These are phyloP conservation scores for Ceratosolen solmsi DNA, from an alignment of 1,140 invertebrate genomes.

Conservation along the genomic window DNA sequence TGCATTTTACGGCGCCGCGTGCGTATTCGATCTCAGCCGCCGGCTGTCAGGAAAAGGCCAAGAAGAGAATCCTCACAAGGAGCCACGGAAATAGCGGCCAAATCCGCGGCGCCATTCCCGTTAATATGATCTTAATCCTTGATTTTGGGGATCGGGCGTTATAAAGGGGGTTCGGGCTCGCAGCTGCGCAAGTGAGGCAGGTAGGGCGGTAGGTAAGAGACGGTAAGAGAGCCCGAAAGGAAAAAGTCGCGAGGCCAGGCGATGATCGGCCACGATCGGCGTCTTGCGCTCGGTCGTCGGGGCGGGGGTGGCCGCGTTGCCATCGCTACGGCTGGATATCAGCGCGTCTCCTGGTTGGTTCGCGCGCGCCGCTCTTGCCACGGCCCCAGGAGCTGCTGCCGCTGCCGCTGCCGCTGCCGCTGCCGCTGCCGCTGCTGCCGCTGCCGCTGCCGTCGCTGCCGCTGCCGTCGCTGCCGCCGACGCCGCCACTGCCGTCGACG, in stretches of 20 bases:
- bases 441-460: constrained; percentile 50
- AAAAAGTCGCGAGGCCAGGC: not conserved
- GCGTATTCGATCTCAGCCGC: no score
- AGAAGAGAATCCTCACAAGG: no score
- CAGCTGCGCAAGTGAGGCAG: not conserved
- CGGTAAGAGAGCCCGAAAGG: not conserved
- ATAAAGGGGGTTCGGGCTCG: not conserved
- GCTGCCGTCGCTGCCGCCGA: not conserved
- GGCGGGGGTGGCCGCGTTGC: constrained; percentile 58
- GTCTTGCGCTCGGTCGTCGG: not conserved
- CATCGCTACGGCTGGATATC: constrained; percentile 68
- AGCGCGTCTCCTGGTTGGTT: constrained; percentile 65
- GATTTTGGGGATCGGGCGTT: constrained; percentile 55
- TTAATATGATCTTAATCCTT: constrained; percentile 73
- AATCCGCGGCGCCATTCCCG: constrained; percentile 63
- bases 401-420: constrained; percentile 53
- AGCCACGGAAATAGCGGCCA: no score
- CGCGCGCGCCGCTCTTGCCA: constrained; percentile 52
- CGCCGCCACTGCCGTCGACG: constrained; percentile 21
- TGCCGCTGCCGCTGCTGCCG: constrained; percentile 18
- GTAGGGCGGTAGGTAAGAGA: not conserved
- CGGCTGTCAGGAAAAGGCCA: no score
- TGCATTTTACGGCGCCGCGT: no score
- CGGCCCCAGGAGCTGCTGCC: constrained; percentile 13
- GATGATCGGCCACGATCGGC: constrained; percentile 1